Evolutionary conservation across 2,797 vertebrate species (phyloP).

Genomic region (Pseudomugil tenellus): DNA sequence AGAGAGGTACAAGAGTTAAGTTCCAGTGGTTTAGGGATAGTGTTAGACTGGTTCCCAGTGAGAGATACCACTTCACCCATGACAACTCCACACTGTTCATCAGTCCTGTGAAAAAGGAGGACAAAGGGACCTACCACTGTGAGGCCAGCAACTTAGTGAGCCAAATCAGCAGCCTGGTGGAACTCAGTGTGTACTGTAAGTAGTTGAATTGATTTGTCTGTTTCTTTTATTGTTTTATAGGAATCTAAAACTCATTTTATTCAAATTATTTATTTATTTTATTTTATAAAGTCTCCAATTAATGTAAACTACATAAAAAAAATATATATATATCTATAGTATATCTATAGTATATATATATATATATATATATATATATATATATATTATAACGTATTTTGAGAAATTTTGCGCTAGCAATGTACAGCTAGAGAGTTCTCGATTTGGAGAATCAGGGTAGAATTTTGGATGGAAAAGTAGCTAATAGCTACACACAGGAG

Average conservation of each 20-base stretch:
- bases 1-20: conserved; percentile 84
- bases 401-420: no score
- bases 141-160: conserved; percentile 88
- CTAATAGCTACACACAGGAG: not conserved
- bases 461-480: not conserved
- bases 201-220: conserved; percentile 40
- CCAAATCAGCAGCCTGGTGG: conserved; percentile 78
- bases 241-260: not conserved
- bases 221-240: not conserved
- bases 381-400: no score
- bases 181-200: conserved; percentile 94
- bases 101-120: conserved; percentile 89
- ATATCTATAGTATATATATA: no score
- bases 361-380: no score
- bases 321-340: no score
- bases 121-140: conserved; percentile 90
- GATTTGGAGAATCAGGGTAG: not conserved
- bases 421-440: not conserved
- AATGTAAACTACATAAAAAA: not conserved
- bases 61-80: conserved; percentile 82
- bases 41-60: conserved; percentile 58
- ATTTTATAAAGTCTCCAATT: not conserved
- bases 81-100: conserved; percentile 85
- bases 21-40: conserved; percentile 91
- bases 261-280: not conserved